Evolutionary conservation across 1,140 invertebrate genomes (phyloP), one percentile per base, ranked within the genome.

Genomic region (Ceratosolen fusciceps): DNA sequence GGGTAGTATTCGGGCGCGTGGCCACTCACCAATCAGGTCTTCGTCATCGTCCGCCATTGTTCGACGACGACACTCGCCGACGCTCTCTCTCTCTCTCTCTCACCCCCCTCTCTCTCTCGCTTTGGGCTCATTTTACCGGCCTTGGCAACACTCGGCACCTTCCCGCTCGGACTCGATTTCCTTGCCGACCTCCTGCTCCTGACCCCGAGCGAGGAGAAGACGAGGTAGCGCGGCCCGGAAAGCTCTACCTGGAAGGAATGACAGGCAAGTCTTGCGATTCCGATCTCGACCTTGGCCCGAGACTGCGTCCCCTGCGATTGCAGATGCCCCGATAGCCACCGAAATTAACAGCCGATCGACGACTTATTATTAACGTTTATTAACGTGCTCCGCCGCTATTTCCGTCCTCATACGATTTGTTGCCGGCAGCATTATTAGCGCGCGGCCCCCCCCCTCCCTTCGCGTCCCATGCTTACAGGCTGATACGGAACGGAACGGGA

Each of bases 1-100:
- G 85, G 85, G 84, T 85, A 84, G 85, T 77, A 84, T 85, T 85
- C 79, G 81, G 86, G 84, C 87, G 84, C 87, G 87, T 87, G 85
- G 87, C 85, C 77, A 67, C 76, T 79, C 84, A 82, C 85, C 83
- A 87, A 87, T 86, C 85, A 81, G 83, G 78, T 56, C 81, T 73
- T 84, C 81, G 82, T 49, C 67, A 60, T 73, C 81, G 83, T 83
- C 74, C 81, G 81, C 67, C 75, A 74, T 70, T 79, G 76, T 74
- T 68, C 58, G 49, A 70, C n/a, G 65, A 19, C 75, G 71, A 74
- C 80, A 67, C 75, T 78, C 80, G 77, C 73, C 39, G 39, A 56
- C 29, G 2, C 67, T 60, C 52, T 62, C 37, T 56, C 16, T 16
- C n/a, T 52, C 24, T 70, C n/a, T 31, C 75, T 80, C 74, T 49